These are phyloP conservation scores for Formicarius rufipectus DNA, from an alignment of 2,113 vertebrate species.

Conservation along the genomic window DNA sequence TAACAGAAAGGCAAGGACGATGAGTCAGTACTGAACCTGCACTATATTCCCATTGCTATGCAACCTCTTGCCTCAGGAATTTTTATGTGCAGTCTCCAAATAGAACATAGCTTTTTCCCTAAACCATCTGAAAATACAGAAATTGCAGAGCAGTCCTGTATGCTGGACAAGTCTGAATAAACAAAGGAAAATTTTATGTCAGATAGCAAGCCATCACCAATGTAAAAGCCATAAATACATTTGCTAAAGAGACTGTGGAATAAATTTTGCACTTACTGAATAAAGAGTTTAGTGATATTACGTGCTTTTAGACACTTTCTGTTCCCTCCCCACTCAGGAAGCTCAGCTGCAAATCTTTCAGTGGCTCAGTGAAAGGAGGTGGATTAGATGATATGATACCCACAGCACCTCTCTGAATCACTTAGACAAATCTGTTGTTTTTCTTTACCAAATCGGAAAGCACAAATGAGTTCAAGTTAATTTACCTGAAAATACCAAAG, in stretches of 20 bases:
- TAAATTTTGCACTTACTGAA: background rate
- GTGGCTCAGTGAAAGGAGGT: background rate
- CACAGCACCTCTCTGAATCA: background rate
- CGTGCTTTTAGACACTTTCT: background rate
- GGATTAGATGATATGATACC: background rate
- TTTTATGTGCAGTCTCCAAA: constrained; percentile 5
- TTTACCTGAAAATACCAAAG: background rate
- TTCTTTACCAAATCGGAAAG: background rate
- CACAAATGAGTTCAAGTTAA: background rate
- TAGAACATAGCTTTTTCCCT: background rate
- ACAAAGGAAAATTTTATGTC: background rate
- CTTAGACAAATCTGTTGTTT: background rate
- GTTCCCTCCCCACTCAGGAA: background rate
- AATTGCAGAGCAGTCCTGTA: background rate
- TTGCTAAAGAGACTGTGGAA: background rate
- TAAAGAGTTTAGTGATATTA: background rate
- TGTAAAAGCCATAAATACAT: background rate
- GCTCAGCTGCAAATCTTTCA: constrained; percentile 4
- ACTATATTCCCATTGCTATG: background rate
- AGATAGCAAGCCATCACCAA: background rate
- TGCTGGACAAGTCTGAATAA: background rate
- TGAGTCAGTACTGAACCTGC: background rate
- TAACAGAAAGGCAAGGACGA: constrained; percentile 23
- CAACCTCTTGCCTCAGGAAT: constrained; percentile 31
- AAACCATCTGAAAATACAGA: background rate